These are phyloP conservation scores for Gallinago nigripennis DNA, from an alignment of 2,797 vertebrate species.

Conservation along the genomic window DNA sequence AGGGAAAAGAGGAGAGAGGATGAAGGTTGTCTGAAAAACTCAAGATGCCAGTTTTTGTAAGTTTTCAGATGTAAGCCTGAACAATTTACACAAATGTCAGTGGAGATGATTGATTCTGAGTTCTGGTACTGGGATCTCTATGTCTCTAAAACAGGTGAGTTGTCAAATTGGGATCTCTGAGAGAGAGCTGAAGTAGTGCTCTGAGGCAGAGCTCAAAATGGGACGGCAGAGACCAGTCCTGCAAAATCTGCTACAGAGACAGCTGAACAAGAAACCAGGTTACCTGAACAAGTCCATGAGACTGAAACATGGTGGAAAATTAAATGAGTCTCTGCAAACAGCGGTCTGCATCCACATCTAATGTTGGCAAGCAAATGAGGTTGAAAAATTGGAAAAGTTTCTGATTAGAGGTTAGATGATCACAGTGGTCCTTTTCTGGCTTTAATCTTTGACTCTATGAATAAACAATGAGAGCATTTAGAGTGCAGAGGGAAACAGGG, in stretches of 20 bases:
- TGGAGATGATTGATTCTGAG: background rate
- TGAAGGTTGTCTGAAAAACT: background rate
- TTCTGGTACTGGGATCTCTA: background rate
- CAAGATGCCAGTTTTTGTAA: background rate
- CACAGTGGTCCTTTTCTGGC: conserved; percentile 21
- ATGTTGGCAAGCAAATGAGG: background rate
- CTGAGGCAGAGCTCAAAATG: background rate
- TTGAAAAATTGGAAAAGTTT: conserved; percentile 28
- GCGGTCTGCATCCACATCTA: background rate
- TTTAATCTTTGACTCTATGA: conserved; percentile 63
- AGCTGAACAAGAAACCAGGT: background rate
- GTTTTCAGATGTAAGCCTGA: background rate
- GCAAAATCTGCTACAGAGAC: background rate
- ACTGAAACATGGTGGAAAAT: background rate
- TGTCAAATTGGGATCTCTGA: background rate
- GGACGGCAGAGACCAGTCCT: background rate
- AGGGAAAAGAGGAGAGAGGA: background rate
- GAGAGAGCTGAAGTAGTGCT: background rate
- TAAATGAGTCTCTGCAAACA: background rate
- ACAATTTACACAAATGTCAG: background rate
- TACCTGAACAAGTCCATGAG: background rate
- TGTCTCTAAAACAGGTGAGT: background rate
- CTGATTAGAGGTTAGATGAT: conserved; percentile 47
- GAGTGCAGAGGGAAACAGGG: conserved; percentile 33
- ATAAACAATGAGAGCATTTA: conserved; percentile 67